Base-by-base conservation (phyloP, 1,140 invertebrate species). In the Agrypnia vestita region DNA sequence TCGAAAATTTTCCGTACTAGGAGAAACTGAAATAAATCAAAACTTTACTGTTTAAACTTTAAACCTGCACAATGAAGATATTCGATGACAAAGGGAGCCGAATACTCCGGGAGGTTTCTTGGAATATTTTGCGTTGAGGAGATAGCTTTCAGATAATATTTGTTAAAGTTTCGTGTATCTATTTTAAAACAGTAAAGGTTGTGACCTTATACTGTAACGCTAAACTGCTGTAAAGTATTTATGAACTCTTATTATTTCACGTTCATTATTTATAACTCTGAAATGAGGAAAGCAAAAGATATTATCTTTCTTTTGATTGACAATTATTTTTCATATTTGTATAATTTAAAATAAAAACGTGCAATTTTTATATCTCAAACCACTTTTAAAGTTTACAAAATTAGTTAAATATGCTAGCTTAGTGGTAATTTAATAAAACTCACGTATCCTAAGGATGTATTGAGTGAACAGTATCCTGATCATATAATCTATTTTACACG, bases 21-120 rank as follows among this genome's bases (percentile, higher is more conserved):
- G 17, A 35, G 67, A 44, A 78, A 76, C 75, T 80, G 74, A 82
- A 82, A 82, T 82, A 82, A 82, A 82, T 82, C 81, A 82, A 75
- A 82, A 82, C 78, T 82, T 82, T 80, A 47, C 76, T 78, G 76
- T 80, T 82, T 80, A 82, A 82, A 82, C 43, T 82, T 82, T 74
- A 71, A 67, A 82, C 74, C 78, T 62, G 76, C 72, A 62, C 81
- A 76, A 78, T 64, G 77, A 76, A 78, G 78, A 82, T 82, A 82
- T 77, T 82, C 75, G 81, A 82, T 82, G 81, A 82, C 81, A 82
- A 82, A 79, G 56, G 67, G 76, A 35, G 15, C 64, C 15, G 71
- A 75, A 76, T 75, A 17, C 19, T 56, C 73, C 25, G 25, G 55
- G 43, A 47, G 44, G 73, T 75, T 75, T 72, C 17, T 15, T 19